phyloP scores from a whole-genome alignment of 2,888 invertebrate genomes.

The Bibio marci region DNA sequence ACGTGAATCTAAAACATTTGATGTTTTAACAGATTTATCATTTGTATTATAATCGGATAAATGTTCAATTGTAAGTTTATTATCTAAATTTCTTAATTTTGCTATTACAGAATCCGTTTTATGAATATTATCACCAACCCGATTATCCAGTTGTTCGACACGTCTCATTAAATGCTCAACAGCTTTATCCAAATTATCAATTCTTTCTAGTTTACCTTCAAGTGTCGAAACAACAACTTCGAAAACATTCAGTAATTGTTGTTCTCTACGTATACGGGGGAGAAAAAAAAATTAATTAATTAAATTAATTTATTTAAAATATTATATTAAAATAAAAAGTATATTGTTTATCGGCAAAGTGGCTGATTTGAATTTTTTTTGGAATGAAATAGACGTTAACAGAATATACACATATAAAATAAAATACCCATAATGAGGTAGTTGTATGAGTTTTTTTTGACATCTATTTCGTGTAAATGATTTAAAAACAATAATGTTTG shows the following conservation, averaged over 20 bases:
- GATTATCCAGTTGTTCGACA: constrained; percentile 64
- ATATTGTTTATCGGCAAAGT: too few species aligned
- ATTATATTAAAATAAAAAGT: too few species aligned
- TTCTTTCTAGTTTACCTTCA: constrained; percentile 72
- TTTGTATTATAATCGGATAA: neutral
- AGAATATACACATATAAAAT: too few species aligned
- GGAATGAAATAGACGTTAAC: too few species aligned
- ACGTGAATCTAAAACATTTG: constrained; percentile 39
- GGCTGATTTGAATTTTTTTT: too few species aligned
- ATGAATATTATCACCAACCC: constrained; percentile 67
- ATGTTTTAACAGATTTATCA: constrained; percentile 15
- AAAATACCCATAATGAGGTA: too few species aligned
- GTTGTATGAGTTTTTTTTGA: too few species aligned
- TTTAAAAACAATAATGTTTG: too few species aligned
- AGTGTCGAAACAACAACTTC: constrained; percentile 78
- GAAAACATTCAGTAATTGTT: constrained; percentile 75
- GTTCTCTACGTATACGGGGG: constrained; percentile 76
- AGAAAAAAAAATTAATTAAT: too few species aligned
- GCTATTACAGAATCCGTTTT: constrained; percentile 71
- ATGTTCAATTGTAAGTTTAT: constrained; percentile 49
- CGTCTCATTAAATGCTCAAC: constrained; percentile 74
- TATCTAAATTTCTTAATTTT: constrained; percentile 55
- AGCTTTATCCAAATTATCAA: constrained; percentile 75
- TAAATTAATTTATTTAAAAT: too few species aligned
- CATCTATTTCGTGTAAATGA: too few species aligned